phyloP scores from a whole-genome alignment of 2,888 invertebrate species.

The Disparrhopalites patrizii region DNA sequence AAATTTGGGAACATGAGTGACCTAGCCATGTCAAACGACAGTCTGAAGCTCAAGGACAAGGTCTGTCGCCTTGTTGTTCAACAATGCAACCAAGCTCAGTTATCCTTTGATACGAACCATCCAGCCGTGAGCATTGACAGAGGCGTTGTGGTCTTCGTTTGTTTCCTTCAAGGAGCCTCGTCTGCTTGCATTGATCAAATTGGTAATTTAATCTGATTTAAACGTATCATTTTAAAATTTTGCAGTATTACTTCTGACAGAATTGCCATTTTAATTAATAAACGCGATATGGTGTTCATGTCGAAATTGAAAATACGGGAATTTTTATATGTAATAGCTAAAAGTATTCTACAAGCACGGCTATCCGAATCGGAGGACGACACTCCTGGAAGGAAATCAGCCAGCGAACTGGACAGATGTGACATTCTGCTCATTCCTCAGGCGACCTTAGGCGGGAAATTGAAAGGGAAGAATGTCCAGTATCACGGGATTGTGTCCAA shows the following conservation, averaged over 20 bases:
- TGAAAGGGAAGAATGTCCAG: slow-evolving; percentile 53
- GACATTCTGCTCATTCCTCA: slow-evolving; percentile 54
- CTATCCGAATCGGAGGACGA: slow-evolving; percentile 35
- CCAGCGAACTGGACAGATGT: slow-evolving; percentile 49
- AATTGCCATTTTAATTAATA: neutral
- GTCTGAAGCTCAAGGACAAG: slow-evolving; percentile 29
- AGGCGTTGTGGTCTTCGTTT: slow-evolving; percentile 52
- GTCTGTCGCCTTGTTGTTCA: slow-evolving; percentile 40
- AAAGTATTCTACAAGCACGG: slow-evolving; percentile 35
- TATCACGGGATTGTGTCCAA: slow-evolving; percentile 54
- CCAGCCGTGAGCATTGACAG: slow-evolving; percentile 48
- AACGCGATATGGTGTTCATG: neutral
- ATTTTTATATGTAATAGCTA: slow-evolving; percentile 33
- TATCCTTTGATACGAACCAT: slow-evolving; percentile 40
- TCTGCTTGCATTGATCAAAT: slow-evolving; percentile 50
- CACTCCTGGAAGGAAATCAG: slow-evolving; percentile 30
- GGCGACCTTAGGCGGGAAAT: slow-evolving; percentile 53
- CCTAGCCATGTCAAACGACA: neutral
- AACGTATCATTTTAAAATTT: neutral
- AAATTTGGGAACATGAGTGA: no score
- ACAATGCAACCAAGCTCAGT: slow-evolving; percentile 36
- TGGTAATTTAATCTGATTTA: slow-evolving; percentile 29
- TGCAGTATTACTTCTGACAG: neutral
- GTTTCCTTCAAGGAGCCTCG: slow-evolving; percentile 52
- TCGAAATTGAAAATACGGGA: neutral